Percentiles rank a stretch among this genome's conserved stretches.
phyloP scores from a whole-genome alignment of 2,797 vertebrate genomes.

The Coregonus ussuriensis region DNA sequence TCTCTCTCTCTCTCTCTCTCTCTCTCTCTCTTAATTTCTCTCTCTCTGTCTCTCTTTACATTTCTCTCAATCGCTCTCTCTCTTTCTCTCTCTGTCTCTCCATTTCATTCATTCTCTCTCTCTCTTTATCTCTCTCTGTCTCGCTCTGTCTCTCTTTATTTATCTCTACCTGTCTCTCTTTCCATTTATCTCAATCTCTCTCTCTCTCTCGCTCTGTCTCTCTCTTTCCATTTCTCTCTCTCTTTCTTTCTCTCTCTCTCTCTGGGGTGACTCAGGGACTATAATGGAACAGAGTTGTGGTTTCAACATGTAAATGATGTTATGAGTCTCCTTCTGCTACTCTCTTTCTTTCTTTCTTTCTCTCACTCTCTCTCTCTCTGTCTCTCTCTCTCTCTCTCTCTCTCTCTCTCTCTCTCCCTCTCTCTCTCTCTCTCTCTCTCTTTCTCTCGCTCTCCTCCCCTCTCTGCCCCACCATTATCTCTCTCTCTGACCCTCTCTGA shows the following conservation, averaged over 20 bases:
- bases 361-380: background rate
- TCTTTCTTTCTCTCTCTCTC: too few species aligned
- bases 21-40: background rate
- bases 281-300: slow-evolving; percentile 55
- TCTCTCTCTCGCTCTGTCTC: too few species aligned
- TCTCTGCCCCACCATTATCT: too few species aligned
- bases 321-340: slow-evolving; percentile 35
- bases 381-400: background rate
- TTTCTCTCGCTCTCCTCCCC: background rate
- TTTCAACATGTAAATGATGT: slow-evolving; percentile 57
- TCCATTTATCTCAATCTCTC: too few species aligned
- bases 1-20: too few species aligned
- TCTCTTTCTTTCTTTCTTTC: background rate
- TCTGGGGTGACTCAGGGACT: slow-evolving; percentile 49
- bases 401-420: background rate
- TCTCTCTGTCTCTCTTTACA: too few species aligned
- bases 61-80: background rate
- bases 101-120: rapidly evolving
- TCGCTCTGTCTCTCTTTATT: background rate
- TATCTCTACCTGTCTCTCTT: rapidly evolving
- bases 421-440: background rate
- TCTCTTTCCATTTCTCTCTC: too few species aligned
- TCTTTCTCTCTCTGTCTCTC: background rate
- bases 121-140: too few species aligned
- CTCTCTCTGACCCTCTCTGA: too few species aligned